Evolutionary conservation across 1,140 invertebrate species (phyloP), one percentile per base, ranked within the genome.

Genomic region (Brachystomella parvula): DNA sequence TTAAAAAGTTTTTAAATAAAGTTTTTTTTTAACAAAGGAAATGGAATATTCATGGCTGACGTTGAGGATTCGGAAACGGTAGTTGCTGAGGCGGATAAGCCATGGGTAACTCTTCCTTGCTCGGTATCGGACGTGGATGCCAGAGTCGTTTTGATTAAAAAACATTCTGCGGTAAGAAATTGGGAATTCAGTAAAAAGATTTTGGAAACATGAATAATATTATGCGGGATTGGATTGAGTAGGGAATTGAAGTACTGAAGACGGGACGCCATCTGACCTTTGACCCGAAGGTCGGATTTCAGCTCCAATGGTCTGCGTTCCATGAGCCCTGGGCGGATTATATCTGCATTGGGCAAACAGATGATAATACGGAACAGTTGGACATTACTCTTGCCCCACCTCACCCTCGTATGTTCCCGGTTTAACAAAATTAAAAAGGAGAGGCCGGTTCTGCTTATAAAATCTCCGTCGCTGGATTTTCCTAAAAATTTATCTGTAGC

Each of bases 71-170:
- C 47, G 6, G 24, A 63, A n/a, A 60, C 39, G 21, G 63, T 66
- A 19, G 3, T 24, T 2, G 58, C 65, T 24, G 21, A 56, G 26
- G 47, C 39, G 29, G 39, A 66, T 3, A 59, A 59, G 12, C 32
- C 49, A 33, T 69, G 67, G 67, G 59, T 65, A 2, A 70, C 32
- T 30, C 24, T 70, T 28, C 68, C 68, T 19, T 70, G 68, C 31
- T 39, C 64, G 2, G 56, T 63, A 21, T 62, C 68, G 1, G 26
- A 66, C 39, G 26, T 35, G 21, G 47, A 66, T 47, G 31, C 65
- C 12, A 57, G 32, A n/a, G 61, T 64, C 21, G 58, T 65, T 19
- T 58, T 70, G n/a, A 62, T 57, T 53, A 70, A 66, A 39, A 35
- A 28, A 17, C 17, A 63, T 28, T 60, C 47, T 9, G 35, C 26